Conservation (phyloP, 2,888 invertebrate species). For the Lamproptera curius region DNA sequence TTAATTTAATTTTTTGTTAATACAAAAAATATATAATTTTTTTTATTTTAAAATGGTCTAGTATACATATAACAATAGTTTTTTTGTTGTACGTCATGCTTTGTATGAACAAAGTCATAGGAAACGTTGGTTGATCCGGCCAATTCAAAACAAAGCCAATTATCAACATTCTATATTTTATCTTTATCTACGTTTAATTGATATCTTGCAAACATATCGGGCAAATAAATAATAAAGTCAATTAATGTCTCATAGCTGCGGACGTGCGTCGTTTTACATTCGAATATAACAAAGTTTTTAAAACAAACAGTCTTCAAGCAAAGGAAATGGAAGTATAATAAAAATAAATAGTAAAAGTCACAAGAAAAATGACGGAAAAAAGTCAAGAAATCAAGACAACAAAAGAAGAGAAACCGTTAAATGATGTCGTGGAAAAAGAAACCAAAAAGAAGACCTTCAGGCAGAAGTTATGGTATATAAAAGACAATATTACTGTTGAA, state of each 20-base stretch:
- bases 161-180: slow-evolving; percentile 39
- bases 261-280: slow-evolving; percentile 49
- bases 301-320: slow-evolving; percentile 33
- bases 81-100: not conserved
- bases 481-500: slow-evolving; percentile 83
- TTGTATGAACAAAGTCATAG: not conserved
- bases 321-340: slow-evolving; percentile 44
- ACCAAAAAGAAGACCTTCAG: slow-evolving; percentile 50
- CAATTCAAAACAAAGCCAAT: slow-evolving; percentile 33
- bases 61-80: too few species aligned
- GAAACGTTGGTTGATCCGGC: slow-evolving; percentile 26
- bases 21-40: too few species aligned
- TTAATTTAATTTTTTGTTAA: too few species aligned
- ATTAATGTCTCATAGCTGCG: slow-evolving; percentile 43
- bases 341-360: slow-evolving; percentile 16
- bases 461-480: slow-evolving; percentile 51
- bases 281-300: slow-evolving; percentile 43
- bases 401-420: slow-evolving; percentile 59
- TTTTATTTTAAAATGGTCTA: too few species aligned
- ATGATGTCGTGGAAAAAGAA: slow-evolving; percentile 38
- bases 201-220: slow-evolving; percentile 67
- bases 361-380: slow-evolving; percentile 50
- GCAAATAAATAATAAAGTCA: slow-evolving; percentile 54
- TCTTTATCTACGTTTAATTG: slow-evolving; percentile 62
- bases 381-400: slow-evolving; percentile 41